Percentiles rank a stretch among this genome's conserved stretches.
Evolutionary conservation across 1,140 invertebrate genomes (phyloP).

Genomic region (Dendrolimus punctatus): DNA sequence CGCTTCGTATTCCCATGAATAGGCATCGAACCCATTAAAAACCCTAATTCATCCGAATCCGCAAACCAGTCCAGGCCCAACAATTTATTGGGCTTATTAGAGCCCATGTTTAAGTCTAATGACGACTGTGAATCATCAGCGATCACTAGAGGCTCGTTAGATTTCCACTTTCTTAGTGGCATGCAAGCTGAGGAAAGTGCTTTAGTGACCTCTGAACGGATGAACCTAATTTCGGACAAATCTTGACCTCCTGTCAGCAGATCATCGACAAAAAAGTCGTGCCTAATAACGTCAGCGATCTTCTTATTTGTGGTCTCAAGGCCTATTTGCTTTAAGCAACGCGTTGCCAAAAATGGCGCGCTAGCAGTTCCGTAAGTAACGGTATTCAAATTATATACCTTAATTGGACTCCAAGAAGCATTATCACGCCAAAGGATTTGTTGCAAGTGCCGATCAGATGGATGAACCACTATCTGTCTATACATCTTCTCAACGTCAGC

Average conservation of each 20-base stretch:
- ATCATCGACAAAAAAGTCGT: slow-evolving; percentile 12
- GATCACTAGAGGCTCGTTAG: no score
- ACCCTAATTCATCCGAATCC: slow-evolving; percentile 9
- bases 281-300: slow-evolving; percentile 4
- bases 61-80: slow-evolving; percentile 17
- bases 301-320: neutral
- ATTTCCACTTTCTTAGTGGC: slow-evolving; percentile 12
- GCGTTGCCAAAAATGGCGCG: slow-evolving; percentile 2
- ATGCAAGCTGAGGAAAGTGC: slow-evolving; percentile 6
- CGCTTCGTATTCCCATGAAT: slow-evolving; percentile 11
- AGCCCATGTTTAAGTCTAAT: no score
- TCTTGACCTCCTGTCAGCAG: slow-evolving; percentile 8
- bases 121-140: no score
- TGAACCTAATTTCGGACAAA: neutral
- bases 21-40: slow-evolving; percentile 7
- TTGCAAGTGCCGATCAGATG: slow-evolving; percentile 7
- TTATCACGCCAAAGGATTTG: slow-evolving; percentile 8
- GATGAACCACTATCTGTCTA: slow-evolving; percentile 5
- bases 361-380: slow-evolving; percentile 3
- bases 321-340: slow-evolving; percentile 4
- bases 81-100: no score
- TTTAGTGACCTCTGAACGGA: slow-evolving; percentile 3
- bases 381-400: slow-evolving; percentile 5
- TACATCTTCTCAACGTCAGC: slow-evolving; percentile 14
- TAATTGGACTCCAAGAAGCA: neutral